Base-by-base conservation (phyloP, 2,797 vertebrate species). In the Atherinosoma microstoma region DNA sequence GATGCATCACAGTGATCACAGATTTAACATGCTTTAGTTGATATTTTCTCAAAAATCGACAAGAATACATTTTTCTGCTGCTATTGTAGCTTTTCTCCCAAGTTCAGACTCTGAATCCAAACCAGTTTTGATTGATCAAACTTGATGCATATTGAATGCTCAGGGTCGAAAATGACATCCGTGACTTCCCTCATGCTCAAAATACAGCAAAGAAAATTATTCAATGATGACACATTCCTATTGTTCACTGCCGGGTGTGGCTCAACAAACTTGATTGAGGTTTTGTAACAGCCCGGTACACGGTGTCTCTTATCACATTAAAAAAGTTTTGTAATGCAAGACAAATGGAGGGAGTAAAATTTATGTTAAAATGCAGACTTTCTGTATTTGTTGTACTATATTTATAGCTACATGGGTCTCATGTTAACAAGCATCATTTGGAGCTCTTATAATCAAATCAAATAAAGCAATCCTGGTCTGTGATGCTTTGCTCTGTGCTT, bases 201-300 rank as follows among this genome's bases (percentile, higher is more conserved):
- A 32, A 42, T 32, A 32, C 20, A 8, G 58, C 36, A 57, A 22
- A 79, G 22, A 59, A 59, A 38, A 58, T 63, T n/a, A 75, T 79
- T 72, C 72, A 71, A 78, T 74, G 1, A 57, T 36, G 60, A 69
- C 64, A 70, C 60, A 10, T 18, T 16, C 47, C 53, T 6, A 71
- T 83, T 87, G 77, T 80, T 85, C 40, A 16, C 24, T 63, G 56
- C 72, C 32, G 71, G 82, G 75, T 73, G 74, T 1, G 40, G 68
- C 67, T 51, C 1, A 62, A 73, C 51, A 74, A 75, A 84, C 75
- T 53, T 1, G 1, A 75, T 64, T 51, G 54, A 20, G 54, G 30
- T 58, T 71, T 62, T 12, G 0, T 27, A 67, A 78, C 36, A 71
- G 34, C 38, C 1, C 40, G 22, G 63, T 6, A 2, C 18, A 29